These are phyloP conservation scores for Falco naumanni DNA, from an alignment of 2,797 vertebrate species.

Conservation along the genomic window DNA sequence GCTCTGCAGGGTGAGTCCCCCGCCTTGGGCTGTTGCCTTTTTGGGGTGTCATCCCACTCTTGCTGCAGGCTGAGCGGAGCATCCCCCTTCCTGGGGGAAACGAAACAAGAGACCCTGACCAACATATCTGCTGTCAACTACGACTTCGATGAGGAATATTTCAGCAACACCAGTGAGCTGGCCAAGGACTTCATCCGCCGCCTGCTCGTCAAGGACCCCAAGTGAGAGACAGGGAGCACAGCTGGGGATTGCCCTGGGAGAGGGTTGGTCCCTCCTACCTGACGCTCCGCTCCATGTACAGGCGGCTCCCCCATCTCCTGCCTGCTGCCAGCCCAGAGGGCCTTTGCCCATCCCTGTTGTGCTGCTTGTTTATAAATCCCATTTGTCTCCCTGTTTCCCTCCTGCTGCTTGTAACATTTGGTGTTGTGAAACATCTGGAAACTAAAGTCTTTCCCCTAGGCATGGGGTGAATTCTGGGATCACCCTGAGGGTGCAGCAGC, in stretches of 20 bases:
- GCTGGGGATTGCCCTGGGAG: neutral
- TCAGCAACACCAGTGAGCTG: constrained; percentile 95
- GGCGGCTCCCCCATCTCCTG: neutral
- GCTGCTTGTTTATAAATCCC: neutral
- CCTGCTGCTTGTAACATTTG: neutral
- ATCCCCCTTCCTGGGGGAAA: constrained; percentile 95
- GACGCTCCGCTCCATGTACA: accelerated
- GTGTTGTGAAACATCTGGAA: neutral
- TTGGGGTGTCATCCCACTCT: neutral
- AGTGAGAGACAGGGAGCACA: constrained; percentile 76
- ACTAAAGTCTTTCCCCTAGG: neutral
- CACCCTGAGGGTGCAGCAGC: neutral
- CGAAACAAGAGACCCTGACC: constrained; percentile 96
- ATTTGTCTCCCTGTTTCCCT: neutral
- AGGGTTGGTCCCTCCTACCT: neutral
- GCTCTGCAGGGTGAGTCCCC: neutral
- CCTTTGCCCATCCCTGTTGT: neutral
- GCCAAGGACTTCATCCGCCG: constrained; percentile 98
- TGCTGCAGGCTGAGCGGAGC: constrained; percentile 88
- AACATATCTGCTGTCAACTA: constrained; percentile 98
- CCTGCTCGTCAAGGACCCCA: constrained; percentile 95
- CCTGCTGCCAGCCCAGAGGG: neutral
- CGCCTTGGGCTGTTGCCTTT: accelerated
- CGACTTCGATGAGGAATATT: constrained; percentile 96
- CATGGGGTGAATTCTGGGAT: neutral